Base-by-base conservation (phyloP, 2,888 invertebrate genomes). In the Acrocyrtus sp. region DNA sequence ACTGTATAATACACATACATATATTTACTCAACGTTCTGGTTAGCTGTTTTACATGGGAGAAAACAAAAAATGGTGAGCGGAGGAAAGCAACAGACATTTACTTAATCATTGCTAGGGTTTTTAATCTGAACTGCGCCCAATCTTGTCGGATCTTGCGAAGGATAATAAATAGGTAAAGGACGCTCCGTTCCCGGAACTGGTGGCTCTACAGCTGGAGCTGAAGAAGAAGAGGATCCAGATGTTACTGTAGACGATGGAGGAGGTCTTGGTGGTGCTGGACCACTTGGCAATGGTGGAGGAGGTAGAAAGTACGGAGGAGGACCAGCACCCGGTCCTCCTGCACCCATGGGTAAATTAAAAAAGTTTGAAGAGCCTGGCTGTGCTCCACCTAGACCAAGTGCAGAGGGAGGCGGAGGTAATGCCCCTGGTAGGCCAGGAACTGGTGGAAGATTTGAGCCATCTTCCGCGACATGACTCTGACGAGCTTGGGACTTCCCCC, bases 121-220 rank as follows among this genome's bases (percentile, higher is more conserved):
- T 65, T 78, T 78, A 2, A 78, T 43, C 51, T 79, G 79, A 26
- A 78, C 76, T 6, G 80, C 78, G 0, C 97, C 97, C 85, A 97
- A 89, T 27, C 96, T 88, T 43, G 92, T 91, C 0, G 98, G 98
- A 87, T 99, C 98, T 85, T 98, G 98, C 83, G 96, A 96, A 3
- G 98, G 98, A 87, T 99, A 99, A 85, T 98, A 96, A 24, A 83
- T 83, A 1, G 83, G 82, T 39, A 83, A 74, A 8, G 84, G 84
- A 27, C 82, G 81, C 63, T 74, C 78, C 8, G 74, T 79, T 48
- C 78, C 80, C 80, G 81, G 76, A 83, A 82, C 50, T 83, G 84
- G 48, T 83, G 84, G 41, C 84, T 84, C 80, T 84, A 83, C 77
- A 84, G 85, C 24, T 6, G 72, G 72, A 84, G 84, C 3, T 84